Evolutionary conservation across 2,113 vertebrate genomes (phyloP), one percentile per base, ranked within the genome.

Genomic region (Grammomys dolichurus): DNA sequence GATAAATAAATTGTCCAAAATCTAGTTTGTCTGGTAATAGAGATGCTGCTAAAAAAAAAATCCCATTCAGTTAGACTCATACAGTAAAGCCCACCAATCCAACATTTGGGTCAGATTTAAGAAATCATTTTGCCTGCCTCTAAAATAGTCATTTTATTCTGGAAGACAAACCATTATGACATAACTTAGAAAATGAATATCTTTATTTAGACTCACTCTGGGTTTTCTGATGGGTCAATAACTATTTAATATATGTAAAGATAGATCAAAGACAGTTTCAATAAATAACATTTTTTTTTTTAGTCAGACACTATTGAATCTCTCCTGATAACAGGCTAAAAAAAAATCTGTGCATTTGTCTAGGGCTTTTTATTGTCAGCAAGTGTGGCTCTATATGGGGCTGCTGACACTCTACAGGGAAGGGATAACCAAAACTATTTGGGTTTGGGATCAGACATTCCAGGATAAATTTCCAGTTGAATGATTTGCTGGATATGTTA

Each of bases 1-100:
- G 17, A 97, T 48, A 14, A 95, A 91, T 85, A 95, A 97, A 98
- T 96, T 2, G 1, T 91, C n/a, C 75, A 84, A 98, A 96, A 97
- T 97, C 48, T 84, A 72, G 63, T 56, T 78, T 75, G 67, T 86
- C 46, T 36, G 8, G 31, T 86, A 90, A 92, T 69, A 26, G 51
- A 96, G 16, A 86, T 95, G 63, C 72, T 65, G 87, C 87, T 70
- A 43, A 86, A 73, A 96, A 97, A 96, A 93, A 33, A 28, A 69
- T 40, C 40, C 6, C 28, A 56, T 69, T 86, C 90, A 87, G 77
- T 94, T 96, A 75, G 86, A 92, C 33, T 87, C 85, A 85, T 51
- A 89, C 22, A 89, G 82, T 89, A 95, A 90, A 96, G 63, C 75
- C 93, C 46, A 93, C 40, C 70, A 88, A 87, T 77, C 17, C 67